A percentile compares a stretch with the other conserved stretches of the same genome.
Conservation (phyloP, 2,797 vertebrate species). For the Cyclopterus lumpus region DNA sequence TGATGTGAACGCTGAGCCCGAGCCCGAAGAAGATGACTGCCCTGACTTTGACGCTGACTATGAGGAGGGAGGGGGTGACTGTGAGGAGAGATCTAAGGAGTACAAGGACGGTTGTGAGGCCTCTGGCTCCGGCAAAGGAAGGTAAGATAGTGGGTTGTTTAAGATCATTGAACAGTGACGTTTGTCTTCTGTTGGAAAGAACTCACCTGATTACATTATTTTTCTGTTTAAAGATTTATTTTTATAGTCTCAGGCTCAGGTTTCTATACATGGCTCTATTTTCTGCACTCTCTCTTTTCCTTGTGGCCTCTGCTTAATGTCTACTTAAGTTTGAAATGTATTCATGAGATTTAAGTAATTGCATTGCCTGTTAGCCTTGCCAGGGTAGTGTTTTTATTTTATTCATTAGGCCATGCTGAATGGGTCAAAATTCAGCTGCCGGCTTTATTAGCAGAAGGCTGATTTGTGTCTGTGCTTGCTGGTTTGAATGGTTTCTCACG, state of each 20-base stretch:
- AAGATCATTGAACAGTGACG: not conserved
- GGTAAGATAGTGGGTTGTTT: slow-evolving; percentile 58
- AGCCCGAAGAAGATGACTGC: slow-evolving; percentile 72
- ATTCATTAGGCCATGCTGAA: not conserved
- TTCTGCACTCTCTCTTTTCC: not conserved
- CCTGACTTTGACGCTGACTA: slow-evolving; percentile 84
- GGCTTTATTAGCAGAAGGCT: not conserved
- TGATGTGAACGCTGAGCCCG: slow-evolving; percentile 84
- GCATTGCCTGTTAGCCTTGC: not conserved
- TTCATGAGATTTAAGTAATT: slow-evolving; percentile 5
- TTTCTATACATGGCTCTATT: not conserved
- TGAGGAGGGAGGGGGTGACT: slow-evolving; percentile 63
- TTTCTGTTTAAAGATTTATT: not conserved
- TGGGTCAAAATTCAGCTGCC: not conserved
- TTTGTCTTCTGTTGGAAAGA: not conserved
- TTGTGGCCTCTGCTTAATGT: not conserved
- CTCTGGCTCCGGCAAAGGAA: slow-evolving; percentile 70
- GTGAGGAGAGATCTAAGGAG: slow-evolving; percentile 74
- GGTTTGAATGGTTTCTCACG: not conserved
- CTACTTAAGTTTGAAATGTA: slow-evolving; percentile 6
- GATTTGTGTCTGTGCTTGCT: not conserved
- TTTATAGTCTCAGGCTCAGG: not conserved
- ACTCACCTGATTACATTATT: not conserved
- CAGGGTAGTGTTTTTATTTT: not conserved
- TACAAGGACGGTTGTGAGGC: slow-evolving; percentile 76